Evolutionary conservation across 2,888 invertebrate species (phyloP).

Genomic region (Pandemis cinnamomeana): DNA sequence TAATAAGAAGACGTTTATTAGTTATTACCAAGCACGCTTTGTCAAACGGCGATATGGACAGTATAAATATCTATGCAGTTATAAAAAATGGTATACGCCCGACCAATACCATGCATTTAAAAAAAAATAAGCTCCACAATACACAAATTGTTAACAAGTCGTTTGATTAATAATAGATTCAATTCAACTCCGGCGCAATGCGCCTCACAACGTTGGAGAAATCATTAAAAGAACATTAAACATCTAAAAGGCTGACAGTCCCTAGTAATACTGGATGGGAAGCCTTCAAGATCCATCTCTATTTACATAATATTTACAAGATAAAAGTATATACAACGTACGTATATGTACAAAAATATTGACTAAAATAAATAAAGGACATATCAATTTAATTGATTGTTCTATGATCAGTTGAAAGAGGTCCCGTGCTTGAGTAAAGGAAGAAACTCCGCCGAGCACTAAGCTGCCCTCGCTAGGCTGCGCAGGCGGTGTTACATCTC

Average conservation of each 20-base stretch:
- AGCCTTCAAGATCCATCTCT: constrained; percentile 57
- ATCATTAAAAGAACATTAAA: constrained; percentile 44
- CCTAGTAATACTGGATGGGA: constrained; percentile 78
- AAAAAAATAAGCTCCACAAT: constrained; percentile 39
- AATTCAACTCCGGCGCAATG: constrained; percentile 7
- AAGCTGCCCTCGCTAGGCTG: not conserved
- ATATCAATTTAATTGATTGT: constrained; percentile 81
- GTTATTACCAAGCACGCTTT: constrained; percentile 23
- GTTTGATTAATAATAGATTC: constrained; percentile 29
- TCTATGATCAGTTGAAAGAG: constrained; percentile 68
- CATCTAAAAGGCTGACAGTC: constrained; percentile 66
- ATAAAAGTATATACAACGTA: constrained; percentile 73
- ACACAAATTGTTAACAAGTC: constrained; percentile 37
- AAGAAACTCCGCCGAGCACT: constrained; percentile 49
- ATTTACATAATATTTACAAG: constrained; percentile 71
- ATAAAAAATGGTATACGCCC: constrained; percentile 16
- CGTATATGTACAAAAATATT: constrained; percentile 74
- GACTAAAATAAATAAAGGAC: constrained; percentile 81
- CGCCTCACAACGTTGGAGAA: constrained; percentile 15
- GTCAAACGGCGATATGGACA: constrained; percentile 29
- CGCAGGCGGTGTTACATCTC: constrained; percentile 10
- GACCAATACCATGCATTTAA: constrained; percentile 24
- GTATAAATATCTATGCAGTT: constrained; percentile 26
- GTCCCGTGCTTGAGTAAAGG: constrained; percentile 59
- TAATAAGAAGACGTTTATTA: constrained; percentile 40